Base-by-base conservation (phyloP, 2,797 vertebrate genomes). In the Acanthurus tractus region DNA sequence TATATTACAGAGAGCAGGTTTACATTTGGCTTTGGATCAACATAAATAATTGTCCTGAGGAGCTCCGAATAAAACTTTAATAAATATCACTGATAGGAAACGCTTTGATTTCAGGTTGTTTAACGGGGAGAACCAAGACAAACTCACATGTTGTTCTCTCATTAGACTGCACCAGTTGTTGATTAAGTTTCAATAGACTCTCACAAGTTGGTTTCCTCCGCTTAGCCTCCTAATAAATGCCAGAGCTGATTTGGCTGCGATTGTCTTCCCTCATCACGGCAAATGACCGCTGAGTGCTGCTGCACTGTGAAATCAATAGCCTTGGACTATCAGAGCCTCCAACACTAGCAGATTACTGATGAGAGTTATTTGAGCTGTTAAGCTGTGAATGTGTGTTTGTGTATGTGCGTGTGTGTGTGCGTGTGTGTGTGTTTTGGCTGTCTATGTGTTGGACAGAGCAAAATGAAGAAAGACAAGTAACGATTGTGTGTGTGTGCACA, bases 161-260 rank as follows among this genome's bases (percentile, higher is more conserved):
- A 88, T 93, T 92, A 90, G 71, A 74, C 53, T 40, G 80, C 70
- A 78, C 44, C 84, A 76, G 76, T 81, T 90, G 89, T 93, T 93
- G 90, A 93, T 94, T 89, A 91, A 92, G 78, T 91, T 91, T 87
- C 92, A 90, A 89, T 91, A 89, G 89, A 90, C 87, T 90, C 83
- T 85, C 73, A 58, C 85, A 76, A 58, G 84, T 82, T 87, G 71
- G 79, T 85, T 88, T 92, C 79, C 86, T 88, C 79, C 57, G 61
- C 78, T 85, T 86, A 78, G 75, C 63, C 79, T 81, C 75, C 85
- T 90, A 92, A 94, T 94, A 91, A 93, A 92, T 92, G 91, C 87
- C 87, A 82, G 81, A 76, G 84, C 89, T 82, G 86, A 93, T 93
- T 93, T 92, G 89, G 79, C 75, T 38, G 75, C 73, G 67, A 91